Conservation (phyloP, 2,797 vertebrate species). For the Xiphorhynchus erythropygius region DNA sequence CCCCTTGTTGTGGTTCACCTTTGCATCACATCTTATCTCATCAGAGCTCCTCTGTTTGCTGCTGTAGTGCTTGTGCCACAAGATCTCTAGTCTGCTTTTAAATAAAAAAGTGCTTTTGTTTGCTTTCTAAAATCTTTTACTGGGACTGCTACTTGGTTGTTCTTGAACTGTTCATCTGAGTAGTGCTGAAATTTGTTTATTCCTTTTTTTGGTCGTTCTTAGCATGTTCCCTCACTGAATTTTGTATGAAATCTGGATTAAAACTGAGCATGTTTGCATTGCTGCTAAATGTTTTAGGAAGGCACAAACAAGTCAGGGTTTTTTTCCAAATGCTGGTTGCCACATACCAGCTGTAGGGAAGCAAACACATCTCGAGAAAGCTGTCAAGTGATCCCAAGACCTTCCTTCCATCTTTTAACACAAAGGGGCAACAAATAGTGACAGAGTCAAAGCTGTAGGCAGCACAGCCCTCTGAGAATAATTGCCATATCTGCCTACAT, state of each 20-base stretch:
- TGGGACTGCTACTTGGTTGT: neutral
- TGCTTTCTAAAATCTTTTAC: neutral
- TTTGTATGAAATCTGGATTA: neutral
- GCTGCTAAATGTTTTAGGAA: neutral
- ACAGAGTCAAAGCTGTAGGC: neutral
- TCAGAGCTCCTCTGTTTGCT: neutral
- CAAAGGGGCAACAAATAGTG: neutral
- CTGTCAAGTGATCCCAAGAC: neutral
- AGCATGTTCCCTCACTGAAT: neutral
- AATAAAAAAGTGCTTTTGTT: rapidly evolving
- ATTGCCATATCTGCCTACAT: neutral
- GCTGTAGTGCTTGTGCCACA: neutral
- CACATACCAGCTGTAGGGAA: neutral
- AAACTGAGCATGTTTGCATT: neutral
- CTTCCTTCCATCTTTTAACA: slow-evolving; percentile 1
- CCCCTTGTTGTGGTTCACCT: neutral
- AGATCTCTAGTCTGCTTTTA: neutral
- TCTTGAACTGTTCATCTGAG: neutral
- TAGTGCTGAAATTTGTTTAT: neutral
- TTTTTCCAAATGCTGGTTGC: neutral
- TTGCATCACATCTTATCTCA: neutral
- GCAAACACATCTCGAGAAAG: neutral
- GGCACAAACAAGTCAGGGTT: neutral
- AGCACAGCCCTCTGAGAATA: neutral
- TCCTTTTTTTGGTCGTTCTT: neutral